These are phyloP conservation scores for Enchytraeus crypticus DNA, from an alignment of 2,888 invertebrate genomes.

Conservation along the genomic window DNA sequence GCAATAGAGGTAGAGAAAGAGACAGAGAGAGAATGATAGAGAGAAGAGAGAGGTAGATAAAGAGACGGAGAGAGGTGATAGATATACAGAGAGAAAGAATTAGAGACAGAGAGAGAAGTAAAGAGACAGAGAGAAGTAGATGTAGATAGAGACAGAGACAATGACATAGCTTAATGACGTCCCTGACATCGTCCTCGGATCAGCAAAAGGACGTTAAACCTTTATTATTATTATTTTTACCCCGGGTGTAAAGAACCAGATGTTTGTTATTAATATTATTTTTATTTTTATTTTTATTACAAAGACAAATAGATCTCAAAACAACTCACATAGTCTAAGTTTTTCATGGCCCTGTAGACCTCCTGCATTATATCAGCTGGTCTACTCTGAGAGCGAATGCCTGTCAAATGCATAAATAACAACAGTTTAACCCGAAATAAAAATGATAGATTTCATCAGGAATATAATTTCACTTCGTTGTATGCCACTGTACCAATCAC, in stretches of 20 bases:
- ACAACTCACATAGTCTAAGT: conserved; percentile 70
- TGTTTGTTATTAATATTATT: too few species aligned
- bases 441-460: neutral
- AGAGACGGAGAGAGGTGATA: neutral
- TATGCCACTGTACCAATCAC: too few species aligned
- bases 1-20: neutral
- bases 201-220: too few species aligned
- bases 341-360: conserved; percentile 97
- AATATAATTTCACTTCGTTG: too few species aligned
- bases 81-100: neutral
- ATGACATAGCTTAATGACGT: neutral
- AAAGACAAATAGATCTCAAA: neutral
- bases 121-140: neutral
- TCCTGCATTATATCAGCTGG: conserved; percentile 99
- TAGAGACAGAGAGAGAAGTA: neutral
- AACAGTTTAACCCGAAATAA: neutral
- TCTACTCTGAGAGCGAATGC: conserved; percentile 93
- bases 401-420: conserved; percentile 36
- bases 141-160: neutral
- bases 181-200: too few species aligned
- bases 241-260: too few species aligned
- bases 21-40: neutral
- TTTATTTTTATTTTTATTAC: too few species aligned
- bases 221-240: too few species aligned
- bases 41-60: neutral